phyloP scores from a whole-genome alignment of 1,140 invertebrate species.

The Solenopsis invicta region DNA sequence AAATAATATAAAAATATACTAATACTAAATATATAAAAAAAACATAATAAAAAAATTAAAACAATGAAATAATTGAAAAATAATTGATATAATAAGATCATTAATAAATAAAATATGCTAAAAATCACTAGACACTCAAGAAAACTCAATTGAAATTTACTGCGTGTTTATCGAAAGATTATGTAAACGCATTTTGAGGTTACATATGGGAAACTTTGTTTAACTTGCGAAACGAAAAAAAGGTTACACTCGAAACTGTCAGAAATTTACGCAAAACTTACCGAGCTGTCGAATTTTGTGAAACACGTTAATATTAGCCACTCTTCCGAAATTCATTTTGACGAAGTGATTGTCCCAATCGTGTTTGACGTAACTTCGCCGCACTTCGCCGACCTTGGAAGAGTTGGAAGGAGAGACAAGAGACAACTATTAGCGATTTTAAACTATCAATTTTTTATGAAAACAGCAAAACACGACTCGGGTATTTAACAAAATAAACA shows the following conservation, averaged over 20 bases:
- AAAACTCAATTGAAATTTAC: not conserved
- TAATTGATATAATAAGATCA: not conserved
- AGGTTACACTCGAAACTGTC: not conserved
- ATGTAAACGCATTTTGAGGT: constrained; percentile 15
- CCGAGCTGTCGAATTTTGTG: constrained; percentile 63
- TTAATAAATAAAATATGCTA: not conserved
- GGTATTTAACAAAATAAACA: not conserved
- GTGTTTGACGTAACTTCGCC: not conserved
- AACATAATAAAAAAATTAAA: not conserved
- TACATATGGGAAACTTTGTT: not conserved
- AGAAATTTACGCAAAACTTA: constrained; percentile 37
- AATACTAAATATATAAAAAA: not conserved
- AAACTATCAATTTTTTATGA: not conserved
- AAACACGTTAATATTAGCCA: constrained; percentile 60
- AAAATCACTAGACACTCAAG: not conserved
- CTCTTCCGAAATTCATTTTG: constrained; percentile 74
- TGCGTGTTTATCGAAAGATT: constrained; percentile 1
- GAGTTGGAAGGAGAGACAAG: not conserved
- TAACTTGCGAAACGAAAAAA: no score
- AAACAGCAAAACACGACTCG: not conserved
- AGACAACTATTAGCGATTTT: not conserved
- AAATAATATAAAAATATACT: not conserved
- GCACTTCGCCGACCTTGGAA: not conserved
- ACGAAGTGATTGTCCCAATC: not conserved
- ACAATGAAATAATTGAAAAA: not conserved